phyloP scores from a whole-genome alignment of 2,113 vertebrate genomes.

The Mobula hypostoma region DNA sequence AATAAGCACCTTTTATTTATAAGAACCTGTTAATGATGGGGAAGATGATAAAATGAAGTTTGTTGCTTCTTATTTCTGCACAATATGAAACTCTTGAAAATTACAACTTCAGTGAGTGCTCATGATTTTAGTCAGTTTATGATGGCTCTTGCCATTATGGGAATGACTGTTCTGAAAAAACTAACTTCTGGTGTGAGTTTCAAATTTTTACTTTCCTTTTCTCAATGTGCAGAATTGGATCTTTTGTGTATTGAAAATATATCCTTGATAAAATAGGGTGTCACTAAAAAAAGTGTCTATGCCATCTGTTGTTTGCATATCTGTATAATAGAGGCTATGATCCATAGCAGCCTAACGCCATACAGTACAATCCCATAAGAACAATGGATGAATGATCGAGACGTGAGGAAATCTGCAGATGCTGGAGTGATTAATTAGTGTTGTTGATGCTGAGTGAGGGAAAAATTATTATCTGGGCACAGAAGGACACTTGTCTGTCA shows the following conservation, averaged over 20 bases:
- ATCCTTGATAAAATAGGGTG: not conserved
- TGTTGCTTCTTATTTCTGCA: not conserved
- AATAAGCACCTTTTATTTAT: not conserved
- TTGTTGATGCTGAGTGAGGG: not conserved
- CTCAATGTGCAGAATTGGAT: not conserved
- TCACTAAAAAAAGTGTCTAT: not conserved
- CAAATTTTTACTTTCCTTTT: not conserved
- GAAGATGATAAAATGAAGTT: not conserved
- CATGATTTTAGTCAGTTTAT: not conserved
- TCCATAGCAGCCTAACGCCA: not conserved
- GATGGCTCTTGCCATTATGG: not conserved
- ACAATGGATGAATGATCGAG: not conserved
- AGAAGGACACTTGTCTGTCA: not conserved
- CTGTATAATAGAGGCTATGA: not conserved
- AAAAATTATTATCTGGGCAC: not conserved
- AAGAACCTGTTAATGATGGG: not conserved
- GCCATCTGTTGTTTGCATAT: not conserved
- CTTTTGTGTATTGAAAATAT: not conserved
- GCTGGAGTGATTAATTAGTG: no score
- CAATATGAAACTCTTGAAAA: not conserved
- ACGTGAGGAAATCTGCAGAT: no score
- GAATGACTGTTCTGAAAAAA: not conserved
- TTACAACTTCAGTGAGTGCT: not conserved
- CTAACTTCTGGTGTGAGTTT: not conserved
- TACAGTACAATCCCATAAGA: not conserved